These are phyloP conservation scores for Cyclina sinensis DNA, from an alignment of 1,140 invertebrate species.

Conservation along the genomic window DNA sequence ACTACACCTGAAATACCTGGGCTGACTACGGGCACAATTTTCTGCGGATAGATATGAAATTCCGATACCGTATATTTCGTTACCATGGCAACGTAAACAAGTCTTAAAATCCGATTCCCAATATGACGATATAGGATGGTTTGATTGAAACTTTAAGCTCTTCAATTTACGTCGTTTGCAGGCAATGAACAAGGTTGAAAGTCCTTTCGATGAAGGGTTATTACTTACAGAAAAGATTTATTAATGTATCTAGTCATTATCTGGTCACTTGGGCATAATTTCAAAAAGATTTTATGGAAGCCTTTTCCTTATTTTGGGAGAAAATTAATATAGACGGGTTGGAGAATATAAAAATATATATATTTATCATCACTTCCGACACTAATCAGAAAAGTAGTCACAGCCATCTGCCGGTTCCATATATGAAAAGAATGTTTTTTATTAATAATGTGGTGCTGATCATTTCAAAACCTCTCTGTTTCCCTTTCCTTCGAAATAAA, in stretches of 20 bases:
- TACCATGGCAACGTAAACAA: conserved; percentile 66
- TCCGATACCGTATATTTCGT: conserved; percentile 69
- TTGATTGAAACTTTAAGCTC: conserved; percentile 61
- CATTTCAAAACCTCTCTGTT: not conserved
- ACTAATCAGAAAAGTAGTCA: too few species aligned
- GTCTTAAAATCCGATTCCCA: conserved; percentile 67
- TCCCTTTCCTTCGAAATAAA: not conserved
- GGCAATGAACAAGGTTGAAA: conserved; percentile 15
- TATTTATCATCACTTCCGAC: too few species aligned
- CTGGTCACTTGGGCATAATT: not conserved
- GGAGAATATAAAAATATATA: too few species aligned
- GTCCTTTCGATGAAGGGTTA: conserved; percentile 11
- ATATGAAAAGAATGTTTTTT: too few species aligned
- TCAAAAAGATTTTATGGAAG: not conserved
- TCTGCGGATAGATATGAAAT: conserved; percentile 54
- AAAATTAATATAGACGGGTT: too few species aligned
- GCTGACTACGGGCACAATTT: conserved; percentile 13
- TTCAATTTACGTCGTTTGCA: conserved; percentile 38
- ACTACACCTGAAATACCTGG: conserved; percentile 33
- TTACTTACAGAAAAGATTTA: not conserved
- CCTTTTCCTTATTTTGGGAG: not conserved
- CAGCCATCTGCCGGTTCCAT: too few species aligned
- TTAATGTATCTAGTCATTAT: conserved; percentile 12
- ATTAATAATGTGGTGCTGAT: too few species aligned
- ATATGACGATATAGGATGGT: conserved; percentile 45